Evolutionary conservation across 2,113 vertebrate species (phyloP), one percentile per base, ranked within the genome.

Genomic region (Cichladusa arquata): DNA sequence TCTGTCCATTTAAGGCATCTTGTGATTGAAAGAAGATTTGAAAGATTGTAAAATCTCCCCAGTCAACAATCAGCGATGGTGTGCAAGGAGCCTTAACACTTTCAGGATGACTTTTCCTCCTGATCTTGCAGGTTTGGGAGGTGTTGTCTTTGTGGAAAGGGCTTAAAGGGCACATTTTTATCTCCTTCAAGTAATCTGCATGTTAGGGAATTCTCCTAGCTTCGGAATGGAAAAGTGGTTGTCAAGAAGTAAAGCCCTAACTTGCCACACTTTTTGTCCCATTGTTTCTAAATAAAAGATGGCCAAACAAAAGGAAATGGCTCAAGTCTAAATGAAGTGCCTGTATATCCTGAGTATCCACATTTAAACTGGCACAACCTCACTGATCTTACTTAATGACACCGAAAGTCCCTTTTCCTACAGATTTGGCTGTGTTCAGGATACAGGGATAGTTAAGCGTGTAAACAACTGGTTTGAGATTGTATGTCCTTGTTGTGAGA

Each of bases 1-100:
- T 97, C 98, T 98, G 96, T 97, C 97, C 97, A 96, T 98, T 98
- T 98, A 98, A 98, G 97, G 97, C 97, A 97, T 97, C 92, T 96
- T 84, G 93, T 97, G 97, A 97, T 97, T 97, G 97, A 98, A 98
- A 97, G 97, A 94, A 92, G 91, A 92, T 97, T 97, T 97, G 95
- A 98, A 97, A 97, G 95, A 81, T 91, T 96, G 71, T 96, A 97
- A 98, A 97, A 97, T 95, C 94, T 98, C 97, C 96, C 93, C 81
- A 87, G 97, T 97, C 97, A 87, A 96, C 96, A 83, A 77, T 73
- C 84, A 97, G 62, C n/a, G 22, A 93, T 94, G 80, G 88, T 65
- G 86, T 50, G 81, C 85, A 87, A 96, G 94, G 92, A 95, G 69
- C 66, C 81, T 95, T 88, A 96, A 94, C 65, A 77, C 88, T 94